Conservation (phyloP, 2,113 vertebrate species). For the Sturnus vulgaris region DNA sequence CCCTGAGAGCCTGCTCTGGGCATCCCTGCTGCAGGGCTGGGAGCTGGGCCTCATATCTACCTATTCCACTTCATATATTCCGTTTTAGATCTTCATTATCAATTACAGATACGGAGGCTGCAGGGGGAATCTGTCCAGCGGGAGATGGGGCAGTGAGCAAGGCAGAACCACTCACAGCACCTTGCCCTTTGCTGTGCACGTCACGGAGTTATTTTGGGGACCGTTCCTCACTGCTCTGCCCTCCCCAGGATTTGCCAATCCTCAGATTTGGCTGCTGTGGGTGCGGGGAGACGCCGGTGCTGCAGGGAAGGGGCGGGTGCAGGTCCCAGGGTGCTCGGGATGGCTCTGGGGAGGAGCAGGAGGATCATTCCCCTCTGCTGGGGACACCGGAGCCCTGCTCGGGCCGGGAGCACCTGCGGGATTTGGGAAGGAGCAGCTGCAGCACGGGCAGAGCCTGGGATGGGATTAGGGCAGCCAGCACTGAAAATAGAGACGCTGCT, state of each 20-base stretch:
- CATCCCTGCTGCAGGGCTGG: background rate
- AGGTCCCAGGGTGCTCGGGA: background rate
- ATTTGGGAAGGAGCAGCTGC: background rate
- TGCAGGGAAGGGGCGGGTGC: background rate
- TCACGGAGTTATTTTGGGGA: background rate
- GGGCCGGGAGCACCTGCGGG: background rate
- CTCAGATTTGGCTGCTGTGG: background rate
- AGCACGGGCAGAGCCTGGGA: background rate
- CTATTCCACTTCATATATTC: accelerated
- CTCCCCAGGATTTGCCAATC: background rate
- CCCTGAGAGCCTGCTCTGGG: background rate
- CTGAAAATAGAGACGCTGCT: background rate
- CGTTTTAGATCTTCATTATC: accelerated
- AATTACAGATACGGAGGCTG: accelerated
- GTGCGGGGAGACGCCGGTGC: accelerated
- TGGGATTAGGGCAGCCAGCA: background rate
- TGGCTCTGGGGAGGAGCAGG: background rate
- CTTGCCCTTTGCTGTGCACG: background rate
- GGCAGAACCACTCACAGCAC: background rate
- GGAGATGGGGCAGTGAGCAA: accelerated
- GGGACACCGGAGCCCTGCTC: background rate
- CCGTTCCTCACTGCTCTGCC: background rate
- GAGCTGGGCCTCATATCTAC: accelerated
- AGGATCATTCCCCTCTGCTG: background rate
- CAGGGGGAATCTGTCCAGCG: accelerated